Evolutionary conservation across 2,113 vertebrate genomes (phyloP), one percentile per base, ranked within the genome.

Genomic region (Capra hircus): DNA sequence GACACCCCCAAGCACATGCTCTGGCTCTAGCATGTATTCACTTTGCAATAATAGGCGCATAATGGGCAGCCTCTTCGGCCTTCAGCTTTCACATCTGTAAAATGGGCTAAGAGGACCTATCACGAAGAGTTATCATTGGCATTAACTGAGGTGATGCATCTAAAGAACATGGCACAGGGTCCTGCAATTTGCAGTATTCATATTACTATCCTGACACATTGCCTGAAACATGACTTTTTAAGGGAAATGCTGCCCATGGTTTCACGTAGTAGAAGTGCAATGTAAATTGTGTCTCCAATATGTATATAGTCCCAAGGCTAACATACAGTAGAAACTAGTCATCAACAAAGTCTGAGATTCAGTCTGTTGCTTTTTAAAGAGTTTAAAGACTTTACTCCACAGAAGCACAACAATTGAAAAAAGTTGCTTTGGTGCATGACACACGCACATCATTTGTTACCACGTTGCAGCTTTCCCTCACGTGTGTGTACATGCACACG

Each of bases 71-170:
- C 33, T 88, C 27, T 78, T 12, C 11, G 16, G 3, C 17, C 55
- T 43, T 96, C 64, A 82, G 10, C 59, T 90, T 96, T 78, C 88
- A 28, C 40, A 55, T 64, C 90, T 97, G 14, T 88, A 78, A 93
- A 67, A 57, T 87, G n/a, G 21, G 10, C 40, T 80, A 36, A 53
- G 94, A 93, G 16, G 48, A 28, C 36, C 48, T 57, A 43, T 48
- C 21, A n/a, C 12, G 8, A 17, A 83, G 57, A 1, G 1, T 60
- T 53, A 43, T 64, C 21, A 30, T 74, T 33, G 81, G 13, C 50
- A 90, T 82, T 67, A 36, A 82, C 45, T 88, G 40, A 83, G 21
- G 16, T 28, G 36, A 50, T 67, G 2, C 36, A 15, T 92, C 45
- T 45, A 30, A 50, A 48, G 43, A 40, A 64, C 12, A n/a, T 89